These are phyloP conservation scores for Mylabris sibirica DNA, from an alignment of 2,888 invertebrate species.

Conservation along the genomic window DNA sequence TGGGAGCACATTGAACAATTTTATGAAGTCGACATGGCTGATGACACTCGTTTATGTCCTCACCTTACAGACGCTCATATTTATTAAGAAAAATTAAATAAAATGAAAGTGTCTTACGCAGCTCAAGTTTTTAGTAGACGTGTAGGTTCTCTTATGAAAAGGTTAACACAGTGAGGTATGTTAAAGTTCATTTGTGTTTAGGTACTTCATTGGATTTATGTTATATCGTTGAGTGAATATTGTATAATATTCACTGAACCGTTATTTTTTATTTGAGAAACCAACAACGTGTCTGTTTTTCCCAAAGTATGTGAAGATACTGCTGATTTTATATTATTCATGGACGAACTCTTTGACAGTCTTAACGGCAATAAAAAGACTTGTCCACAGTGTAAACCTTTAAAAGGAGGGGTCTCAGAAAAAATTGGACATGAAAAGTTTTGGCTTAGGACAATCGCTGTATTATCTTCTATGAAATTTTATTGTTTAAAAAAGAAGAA, in stretches of 20 bases:
- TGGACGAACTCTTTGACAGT: slow-evolving; percentile 37
- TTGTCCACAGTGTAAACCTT: slow-evolving; percentile 21
- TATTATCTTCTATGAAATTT: slow-evolving; percentile 25
- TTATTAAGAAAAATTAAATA: slow-evolving; percentile 32
- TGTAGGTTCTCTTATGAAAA: slow-evolving; percentile 36
- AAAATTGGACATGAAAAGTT: slow-evolving; percentile 27
- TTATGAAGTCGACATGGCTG: slow-evolving; percentile 30
- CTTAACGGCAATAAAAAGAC: slow-evolving; percentile 26
- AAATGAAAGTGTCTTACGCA: slow-evolving; percentile 38
- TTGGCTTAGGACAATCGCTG: slow-evolving; percentile 22
- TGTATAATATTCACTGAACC: no score
- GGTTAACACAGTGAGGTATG: slow-evolving; percentile 32
- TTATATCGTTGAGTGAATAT: no score
- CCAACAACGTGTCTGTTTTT: slow-evolving; percentile 1
- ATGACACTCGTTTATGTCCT: slow-evolving; percentile 26
- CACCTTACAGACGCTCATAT: slow-evolving; percentile 35
- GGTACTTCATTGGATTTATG: no score
- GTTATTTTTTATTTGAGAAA: neutral
- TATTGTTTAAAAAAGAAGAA: slow-evolving; percentile 15
- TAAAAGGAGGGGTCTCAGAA: slow-evolving; percentile 32
- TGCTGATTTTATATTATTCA: slow-evolving; percentile 36
- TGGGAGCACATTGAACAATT: slow-evolving; percentile 35
- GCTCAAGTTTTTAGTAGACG: slow-evolving; percentile 39
- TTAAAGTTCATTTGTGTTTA: no score
- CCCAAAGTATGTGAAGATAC: slow-evolving; percentile 26